A percentile compares a stretch with the other conserved stretches of the same genome.
Evolutionary conservation across 1,140 invertebrate species (phyloP).

Genomic region (Drosophila yakuba): DNA sequence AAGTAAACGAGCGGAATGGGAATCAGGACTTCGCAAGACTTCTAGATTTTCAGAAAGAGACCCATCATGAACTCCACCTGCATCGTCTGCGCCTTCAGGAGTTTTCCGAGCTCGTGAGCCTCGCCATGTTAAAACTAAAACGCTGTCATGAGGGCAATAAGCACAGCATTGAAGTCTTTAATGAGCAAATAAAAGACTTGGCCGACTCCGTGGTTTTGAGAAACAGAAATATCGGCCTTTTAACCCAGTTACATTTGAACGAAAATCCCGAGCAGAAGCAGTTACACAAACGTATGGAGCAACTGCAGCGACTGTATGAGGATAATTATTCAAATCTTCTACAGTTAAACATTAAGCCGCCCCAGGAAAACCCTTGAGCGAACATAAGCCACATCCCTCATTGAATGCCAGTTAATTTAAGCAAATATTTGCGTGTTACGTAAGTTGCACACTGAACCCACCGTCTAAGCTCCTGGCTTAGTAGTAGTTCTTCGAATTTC

Average conservation of each 20-base stretch:
- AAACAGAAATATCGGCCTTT: background rate
- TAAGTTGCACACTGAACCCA: constrained; percentile 29
- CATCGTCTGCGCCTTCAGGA: constrained; percentile 4
- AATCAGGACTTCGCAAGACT: constrained; percentile 2
- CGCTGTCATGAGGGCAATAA: constrained; percentile 3
- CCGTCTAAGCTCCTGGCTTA: constrained; percentile 18
- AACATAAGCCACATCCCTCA: constrained; percentile 15
- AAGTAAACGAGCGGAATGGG: background rate
- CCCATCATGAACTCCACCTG: constrained; percentile 1
- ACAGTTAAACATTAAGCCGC: constrained; percentile 17
- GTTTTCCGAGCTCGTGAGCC: constrained; percentile 8
- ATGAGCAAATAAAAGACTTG: constrained; percentile 18
- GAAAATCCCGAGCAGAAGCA: constrained; percentile 1
- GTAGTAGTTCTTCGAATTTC: constrained; percentile 30
- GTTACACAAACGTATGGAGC: background rate
- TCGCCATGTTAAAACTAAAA: constrained; percentile 14
- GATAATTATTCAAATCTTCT: constrained; percentile 1
- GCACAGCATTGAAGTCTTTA: constrained; percentile 31
- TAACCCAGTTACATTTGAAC: constrained; percentile 17
- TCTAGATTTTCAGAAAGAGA: background rate
- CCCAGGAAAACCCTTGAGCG: background rate
- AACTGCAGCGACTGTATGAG: background rate
- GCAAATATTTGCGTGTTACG: constrained; percentile 44
- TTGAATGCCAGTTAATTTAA: constrained; percentile 40
- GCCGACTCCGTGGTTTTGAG: constrained; percentile 4